Percentiles rank a stretch among this genome's conserved stretches.
Conservation (phyloP, 1,140 invertebrate species). For the Battus philenor region DNA sequence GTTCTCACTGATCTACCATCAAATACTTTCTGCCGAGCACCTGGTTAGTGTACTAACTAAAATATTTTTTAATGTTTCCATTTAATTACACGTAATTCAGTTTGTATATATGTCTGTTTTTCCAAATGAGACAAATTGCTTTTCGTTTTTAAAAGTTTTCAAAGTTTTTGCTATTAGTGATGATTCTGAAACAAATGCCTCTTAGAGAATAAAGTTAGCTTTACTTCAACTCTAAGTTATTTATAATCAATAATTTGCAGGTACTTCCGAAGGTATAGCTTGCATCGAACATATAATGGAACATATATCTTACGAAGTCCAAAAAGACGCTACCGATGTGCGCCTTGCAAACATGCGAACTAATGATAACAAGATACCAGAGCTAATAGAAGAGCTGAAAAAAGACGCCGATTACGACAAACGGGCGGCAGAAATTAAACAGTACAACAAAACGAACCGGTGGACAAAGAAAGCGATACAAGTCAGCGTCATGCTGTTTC, state of each 20-base stretch:
- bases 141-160: no score
- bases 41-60: constrained; percentile 66
- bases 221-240: no score
- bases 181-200: no score
- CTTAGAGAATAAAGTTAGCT: no score
- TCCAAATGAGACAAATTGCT: no score
- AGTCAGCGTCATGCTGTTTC: constrained; percentile 81
- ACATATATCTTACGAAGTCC: constrained; percentile 82
- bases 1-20: constrained; percentile 79
- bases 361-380: constrained; percentile 54
- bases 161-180: no score
- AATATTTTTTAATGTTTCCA: not conserved
- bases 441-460: constrained; percentile 82
- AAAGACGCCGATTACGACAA: constrained; percentile 75
- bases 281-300: constrained; percentile 90
- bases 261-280: constrained; percentile 79
- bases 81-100: not conserved
- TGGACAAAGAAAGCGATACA: constrained; percentile 86
- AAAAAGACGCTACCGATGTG: constrained; percentile 83
- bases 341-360: constrained; percentile 79
- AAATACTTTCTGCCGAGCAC: constrained; percentile 79
- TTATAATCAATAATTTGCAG: constrained; percentile 28
- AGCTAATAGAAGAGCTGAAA: constrained; percentile 49
- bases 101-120: no score
- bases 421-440: constrained; percentile 74